A percentile compares a stretch with the other conserved stretches of the same genome.
Evolutionary conservation across 2,113 vertebrate genomes (phyloP).

Genomic region (Apteryx owenii): DNA sequence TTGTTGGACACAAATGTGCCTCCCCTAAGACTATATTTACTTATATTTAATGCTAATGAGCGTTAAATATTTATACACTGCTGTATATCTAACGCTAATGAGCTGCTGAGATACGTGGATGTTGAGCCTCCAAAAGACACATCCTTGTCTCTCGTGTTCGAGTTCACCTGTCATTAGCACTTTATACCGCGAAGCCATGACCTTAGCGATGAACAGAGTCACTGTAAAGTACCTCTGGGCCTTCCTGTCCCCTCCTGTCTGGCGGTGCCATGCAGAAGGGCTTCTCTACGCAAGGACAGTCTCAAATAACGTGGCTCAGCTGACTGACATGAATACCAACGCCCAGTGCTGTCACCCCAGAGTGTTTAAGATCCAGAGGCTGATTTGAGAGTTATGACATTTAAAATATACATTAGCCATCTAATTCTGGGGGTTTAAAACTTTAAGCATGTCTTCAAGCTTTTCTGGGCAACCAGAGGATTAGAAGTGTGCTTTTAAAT

Average conservation of each 20-base stretch:
- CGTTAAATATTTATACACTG: background rate
- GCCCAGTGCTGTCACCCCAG: background rate
- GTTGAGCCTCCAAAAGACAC: background rate
- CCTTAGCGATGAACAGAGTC: background rate
- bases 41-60: background rate
- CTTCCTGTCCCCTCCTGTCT: background rate
- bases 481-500: background rate
- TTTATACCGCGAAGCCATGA: background rate
- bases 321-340: background rate
- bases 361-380: background rate
- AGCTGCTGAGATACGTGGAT: background rate
- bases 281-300: background rate
- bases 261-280: background rate
- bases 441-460: background rate
- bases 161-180: background rate
- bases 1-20: background rate
- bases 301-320: background rate
- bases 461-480: background rate
- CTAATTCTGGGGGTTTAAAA: background rate
- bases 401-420: background rate
- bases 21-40: background rate
- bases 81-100: background rate
- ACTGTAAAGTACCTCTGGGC: background rate
- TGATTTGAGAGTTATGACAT: background rate
- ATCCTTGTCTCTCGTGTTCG: background rate